Evolutionary conservation across 2,113 vertebrate species (phyloP).

Genomic region (Collichthys lucidus): DNA sequence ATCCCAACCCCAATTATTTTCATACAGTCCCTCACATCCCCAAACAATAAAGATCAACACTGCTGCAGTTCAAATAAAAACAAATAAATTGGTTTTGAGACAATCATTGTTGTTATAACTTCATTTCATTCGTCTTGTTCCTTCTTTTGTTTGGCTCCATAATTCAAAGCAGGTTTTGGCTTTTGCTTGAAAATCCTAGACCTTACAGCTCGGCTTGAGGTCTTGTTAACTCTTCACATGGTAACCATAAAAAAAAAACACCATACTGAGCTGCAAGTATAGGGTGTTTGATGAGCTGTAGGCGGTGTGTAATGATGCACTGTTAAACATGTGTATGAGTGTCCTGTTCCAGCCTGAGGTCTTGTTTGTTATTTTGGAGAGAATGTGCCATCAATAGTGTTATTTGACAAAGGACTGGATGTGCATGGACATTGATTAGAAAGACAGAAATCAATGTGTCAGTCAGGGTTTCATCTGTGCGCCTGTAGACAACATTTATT

Average conservation of each 20-base stretch:
- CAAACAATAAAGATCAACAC: neutral
- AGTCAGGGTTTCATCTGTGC: neutral
- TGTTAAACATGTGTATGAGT: slow-evolving; percentile 6
- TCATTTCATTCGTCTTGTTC: slow-evolving; percentile 2
- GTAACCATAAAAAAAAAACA: neutral
- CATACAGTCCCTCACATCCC: neutral
- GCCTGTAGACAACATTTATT: slow-evolving; percentile 19
- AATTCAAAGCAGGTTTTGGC: slow-evolving; percentile 6
- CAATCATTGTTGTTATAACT: neutral
- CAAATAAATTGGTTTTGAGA: neutral
- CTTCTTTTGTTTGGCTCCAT: neutral
- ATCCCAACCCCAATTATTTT: neutral
- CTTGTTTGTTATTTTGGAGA: slow-evolving; percentile 23
- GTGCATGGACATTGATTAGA: slow-evolving; percentile 25
- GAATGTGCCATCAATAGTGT: slow-evolving; percentile 32
- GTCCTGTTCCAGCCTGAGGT: slow-evolving; percentile 8
- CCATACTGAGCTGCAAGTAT: slow-evolving; percentile 2
- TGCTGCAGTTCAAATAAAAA: neutral
- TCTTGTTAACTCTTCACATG: neutral
- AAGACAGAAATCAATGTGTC: slow-evolving; percentile 32
- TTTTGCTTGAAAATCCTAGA: slow-evolving; percentile 27
- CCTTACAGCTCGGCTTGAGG: slow-evolving; percentile 6
- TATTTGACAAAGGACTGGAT: slow-evolving; percentile 31
- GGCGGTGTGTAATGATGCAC: slow-evolving; percentile 7
- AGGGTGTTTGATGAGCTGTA: slow-evolving; percentile 30